A percentile compares a stretch with the other conserved stretches of the same genome.
Conservation (phyloP, 2,888 invertebrate species). For the Deilephila elpenor region DNA sequence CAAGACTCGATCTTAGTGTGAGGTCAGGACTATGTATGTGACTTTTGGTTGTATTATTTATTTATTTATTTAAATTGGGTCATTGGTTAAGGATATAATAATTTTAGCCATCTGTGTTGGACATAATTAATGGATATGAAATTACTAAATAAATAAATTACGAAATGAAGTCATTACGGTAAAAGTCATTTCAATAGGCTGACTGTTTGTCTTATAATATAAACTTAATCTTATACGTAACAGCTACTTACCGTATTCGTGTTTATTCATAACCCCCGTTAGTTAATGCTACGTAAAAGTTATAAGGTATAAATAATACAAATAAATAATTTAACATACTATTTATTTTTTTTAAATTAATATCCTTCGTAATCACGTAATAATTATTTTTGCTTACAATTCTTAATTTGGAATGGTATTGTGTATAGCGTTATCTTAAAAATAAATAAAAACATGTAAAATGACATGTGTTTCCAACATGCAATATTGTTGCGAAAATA, state of each 20-base stretch:
- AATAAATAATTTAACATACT: slow-evolving; percentile 31
- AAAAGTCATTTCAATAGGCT: too few species aligned
- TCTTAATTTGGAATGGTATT: slow-evolving; percentile 84
- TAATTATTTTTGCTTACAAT: slow-evolving; percentile 78
- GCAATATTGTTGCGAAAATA: slow-evolving; percentile 60
- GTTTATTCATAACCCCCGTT: neutral
- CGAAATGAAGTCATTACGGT: neutral
- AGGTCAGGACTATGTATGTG: too few species aligned
- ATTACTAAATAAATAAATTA: neutral
- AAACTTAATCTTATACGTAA: neutral
- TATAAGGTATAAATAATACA: slow-evolving; percentile 27
- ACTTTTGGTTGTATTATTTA: too few species aligned
- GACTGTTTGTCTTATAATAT: neutral
- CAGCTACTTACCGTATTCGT: neutral
- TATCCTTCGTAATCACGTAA: slow-evolving; percentile 76
- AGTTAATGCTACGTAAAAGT: neutral
- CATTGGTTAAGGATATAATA: too few species aligned
- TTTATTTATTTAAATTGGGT: too few species aligned
- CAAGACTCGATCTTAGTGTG: too few species aligned
- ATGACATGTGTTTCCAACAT: slow-evolving; percentile 64
- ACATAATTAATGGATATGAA: too few species aligned
- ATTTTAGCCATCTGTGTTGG: too few species aligned
- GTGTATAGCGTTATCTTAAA: slow-evolving; percentile 78
- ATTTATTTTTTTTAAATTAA: slow-evolving; percentile 78
- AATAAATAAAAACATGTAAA: slow-evolving; percentile 77